Base-by-base conservation (phyloP, 2,888 invertebrate genomes). In the Chesias legatella region DNA sequence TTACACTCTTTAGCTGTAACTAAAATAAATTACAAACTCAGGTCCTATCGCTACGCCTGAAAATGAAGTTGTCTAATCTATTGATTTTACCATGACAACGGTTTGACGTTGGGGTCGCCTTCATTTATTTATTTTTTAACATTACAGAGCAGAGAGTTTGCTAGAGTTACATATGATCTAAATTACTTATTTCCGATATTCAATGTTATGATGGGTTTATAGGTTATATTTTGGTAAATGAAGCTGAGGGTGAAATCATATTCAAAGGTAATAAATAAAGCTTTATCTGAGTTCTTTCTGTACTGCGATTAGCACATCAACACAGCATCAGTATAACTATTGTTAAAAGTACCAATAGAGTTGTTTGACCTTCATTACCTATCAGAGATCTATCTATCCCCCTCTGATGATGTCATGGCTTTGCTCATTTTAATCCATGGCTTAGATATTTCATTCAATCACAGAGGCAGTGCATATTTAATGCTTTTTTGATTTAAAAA, bases 231-330 rank as follows among this genome's bases (percentile, higher is more conserved):
- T 64, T 54, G 48, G 42, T 58, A 48, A 52, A 82, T 84, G 82
- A 83, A 84, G 72, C 72, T 77, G 65, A 79, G 56, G 63, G 57
- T 72, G 46, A 68, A 82, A 60, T 60, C 65, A 30, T 77, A 76
- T 61, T 73, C 75, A 10, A 73, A 80, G 82, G 82, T 84, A 79
- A 73, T 84, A 79, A 73, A 43, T 8, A 33, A 30, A 32, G 39
- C 21, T 23, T 1, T 21, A 33, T n/a, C 7, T 26, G 9, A 42
- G 24, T 29, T 29, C n/a, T 28, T n/a, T 7, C 6, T 10, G 7
- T 26, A 40, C 38, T 55, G 43, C 52, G 30, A 40, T 35, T 25
- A 26, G 50, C 36, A 46, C 45, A 51, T n/a, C n/a, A 38, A 41
- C 30, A 41, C 36, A 42, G 40, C 49, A 24, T 35, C 35, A 51